Evolutionary conservation across 2,113 vertebrate genomes (phyloP), one percentile per base, ranked within the genome.

Genomic region (Carollia perspicillata): DNA sequence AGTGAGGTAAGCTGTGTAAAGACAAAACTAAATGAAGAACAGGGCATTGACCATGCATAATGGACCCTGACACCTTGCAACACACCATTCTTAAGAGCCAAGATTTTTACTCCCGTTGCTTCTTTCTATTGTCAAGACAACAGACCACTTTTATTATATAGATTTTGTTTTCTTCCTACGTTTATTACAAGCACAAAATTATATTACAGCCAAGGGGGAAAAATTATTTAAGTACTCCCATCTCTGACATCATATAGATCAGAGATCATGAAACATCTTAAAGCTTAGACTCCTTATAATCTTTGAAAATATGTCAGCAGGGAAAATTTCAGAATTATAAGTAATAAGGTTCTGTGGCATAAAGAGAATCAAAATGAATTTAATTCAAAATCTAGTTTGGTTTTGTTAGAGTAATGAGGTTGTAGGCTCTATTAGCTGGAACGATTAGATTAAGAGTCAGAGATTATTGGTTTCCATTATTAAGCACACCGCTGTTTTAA

Each of bases 261-360:
- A 58, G 7, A 58, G 26, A 66, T 88, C 92, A 89, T 84, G 72
- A 49, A 87, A 91, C 37, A 11, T 44, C 35, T 80, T 69, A 91
- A 89, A 69, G 69, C 55, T 96, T 96, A n/a, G 47, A 84, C 60
- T 87, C 68, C n/a, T 93, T 97, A 95, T 83, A 96, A 95, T 97
- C 40, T 95, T 95, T 88, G 63, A 33, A 68, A 95, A 93, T 4
- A 63, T 35, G 20, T 75, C 90, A 95, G 35, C n/a, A 72, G 93
- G 84, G 87, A 80, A 89, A 93, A 55, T 18, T 53, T 92, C 28
- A 91, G 53, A 90, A 87, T 77, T 33, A 23, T 47, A 84, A 65
- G 44, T 65, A 90, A 77, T 68, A 58, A 60, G 60, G 58, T 49
- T 96, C 20, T 77, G 60, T 79, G 90, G 40, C 47, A 86, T 55